Evolutionary conservation across 2,797 vertebrate species (phyloP), one percentile per base, ranked within the genome.

Genomic region (Lerista edwardsae): DNA sequence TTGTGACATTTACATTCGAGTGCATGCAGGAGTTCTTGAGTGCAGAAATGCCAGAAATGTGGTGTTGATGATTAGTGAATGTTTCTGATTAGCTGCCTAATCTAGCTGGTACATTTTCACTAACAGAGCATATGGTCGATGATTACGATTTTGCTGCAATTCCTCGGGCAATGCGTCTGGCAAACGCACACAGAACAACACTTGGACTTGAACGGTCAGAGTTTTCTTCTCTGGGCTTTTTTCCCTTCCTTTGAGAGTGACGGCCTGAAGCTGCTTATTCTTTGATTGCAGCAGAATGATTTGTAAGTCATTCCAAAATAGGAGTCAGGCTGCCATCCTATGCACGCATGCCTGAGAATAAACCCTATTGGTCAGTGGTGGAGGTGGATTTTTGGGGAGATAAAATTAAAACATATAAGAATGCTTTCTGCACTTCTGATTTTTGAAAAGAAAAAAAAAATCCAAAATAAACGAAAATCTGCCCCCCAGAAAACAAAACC

Each of bases 111-210:
- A 82, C 75, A 80, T 87, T 76, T 87, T 87, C 1, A 3, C 1
- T 64, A 87, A 62, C 6, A 89, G 71, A 93, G 78, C 9, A 44
- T 89, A 80, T 61, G 72, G 77, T 89, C 77, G 77, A 27, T 76
- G 0, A 1, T 51, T 91, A 73, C 29, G 47, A 15, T 59, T 89
- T 87, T 74, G n/a, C 31, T 76, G 2, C 77, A 55, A 82, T 90
- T 90, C 31, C 59, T 79, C 64, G 86, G 72, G 41, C 57, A 79
- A 55, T 47, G 87, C 39, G 65, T 1, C 0, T 17, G 36, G 25
- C 80, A 61, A 90, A 90, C 34, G 69, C 19, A 72, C 61, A 77
- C 68, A 88, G 59, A 74, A 80, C 55, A 57, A 65, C 11, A 78
- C 2, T 84, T 79, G 69, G 65, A 59, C 17, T 86, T 84, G 68